phyloP scores from a whole-genome alignment of 1,140 invertebrate species.

The Littorina saxatilis region DNA sequence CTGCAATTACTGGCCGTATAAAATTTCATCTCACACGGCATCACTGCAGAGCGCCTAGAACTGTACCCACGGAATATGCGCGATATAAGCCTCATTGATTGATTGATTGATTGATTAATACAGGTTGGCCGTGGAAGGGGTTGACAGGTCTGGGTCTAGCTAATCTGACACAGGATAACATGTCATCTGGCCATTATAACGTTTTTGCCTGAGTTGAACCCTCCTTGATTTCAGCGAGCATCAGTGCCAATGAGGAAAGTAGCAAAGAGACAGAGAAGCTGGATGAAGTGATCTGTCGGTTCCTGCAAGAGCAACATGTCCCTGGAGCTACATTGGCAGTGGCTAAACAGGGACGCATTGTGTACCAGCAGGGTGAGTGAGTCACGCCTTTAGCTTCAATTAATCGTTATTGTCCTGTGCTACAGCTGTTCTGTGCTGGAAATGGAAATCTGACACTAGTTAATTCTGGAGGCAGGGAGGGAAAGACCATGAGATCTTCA shows the following conservation, averaged over 20 bases:
- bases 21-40: too few species aligned
- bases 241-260: constrained; percentile 7
- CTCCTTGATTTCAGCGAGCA: neutral
- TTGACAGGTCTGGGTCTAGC: too few species aligned
- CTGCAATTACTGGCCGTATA: too few species aligned
- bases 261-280: neutral
- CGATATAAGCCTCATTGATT: neutral
- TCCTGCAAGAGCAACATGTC: constrained; percentile 57
- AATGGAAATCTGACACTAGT: too few species aligned
- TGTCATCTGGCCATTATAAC: neutral
- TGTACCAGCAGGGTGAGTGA: constrained; percentile 56
- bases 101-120: too few species aligned
- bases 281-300: constrained; percentile 53
- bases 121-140: too few species aligned
- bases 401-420: too few species aligned
- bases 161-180: neutral
- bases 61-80: too few species aligned
- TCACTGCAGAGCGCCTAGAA: too few species aligned
- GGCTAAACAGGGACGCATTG: constrained; percentile 48
- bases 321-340: constrained; percentile 58
- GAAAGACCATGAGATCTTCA: neutral
- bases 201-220: neutral
- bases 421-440: too few species aligned
- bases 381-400: too few species aligned
- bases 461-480: neutral